Evolutionary conservation across 2,797 vertebrate species (phyloP), one percentile per base, ranked within the genome.

Genomic region (Neoniphon sammara): DNA sequence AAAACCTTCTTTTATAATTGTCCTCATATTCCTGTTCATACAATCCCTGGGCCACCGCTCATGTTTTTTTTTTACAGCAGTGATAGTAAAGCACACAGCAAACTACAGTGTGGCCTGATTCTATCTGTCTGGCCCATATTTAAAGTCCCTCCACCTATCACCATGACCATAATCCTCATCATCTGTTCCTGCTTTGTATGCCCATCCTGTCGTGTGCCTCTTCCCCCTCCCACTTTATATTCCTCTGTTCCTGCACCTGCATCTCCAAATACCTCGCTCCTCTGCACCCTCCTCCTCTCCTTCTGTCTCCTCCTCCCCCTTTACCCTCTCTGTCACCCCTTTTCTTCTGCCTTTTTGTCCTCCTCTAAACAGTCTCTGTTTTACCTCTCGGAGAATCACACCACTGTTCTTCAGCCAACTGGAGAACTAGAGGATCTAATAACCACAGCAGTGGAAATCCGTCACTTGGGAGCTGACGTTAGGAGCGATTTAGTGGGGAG

Each of bases 381-480:
- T 67, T 66, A 67, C 83, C 68, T 81, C 71, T 65, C 36, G 21
- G 47, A 70, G 69, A 76, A 85, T 85, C 66, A 89, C 83, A 74
- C 85, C 67, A 64, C 61, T 17, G 73, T 66, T 81, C 66, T 72
- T 63, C 70, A 78, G 77, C 78, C 77, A 77, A 78, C 66, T 80
- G 67, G 56, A 23, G 67, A 80, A 72, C 14, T 4, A 57, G 10
- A 63, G 78, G 83, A 83, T 84, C 83, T 66, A 73, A 88, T 91
- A 85, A 77, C 78, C 59, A 5, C 72, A 63, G 57, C 57, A 65
- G 80, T 66, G 78, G 80, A 88, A 84, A 86, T 85, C 76, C 85
- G 84, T 91, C 88, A 87, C 80, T 52, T 27, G 85, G 80, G 85
- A 87, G 62, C 49, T 47, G 69, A 76, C 75, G 85, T 84, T 84